Evolutionary conservation across 2,113 vertebrate genomes (phyloP).

Genomic region (Dolichallabes microphthalmus): DNA sequence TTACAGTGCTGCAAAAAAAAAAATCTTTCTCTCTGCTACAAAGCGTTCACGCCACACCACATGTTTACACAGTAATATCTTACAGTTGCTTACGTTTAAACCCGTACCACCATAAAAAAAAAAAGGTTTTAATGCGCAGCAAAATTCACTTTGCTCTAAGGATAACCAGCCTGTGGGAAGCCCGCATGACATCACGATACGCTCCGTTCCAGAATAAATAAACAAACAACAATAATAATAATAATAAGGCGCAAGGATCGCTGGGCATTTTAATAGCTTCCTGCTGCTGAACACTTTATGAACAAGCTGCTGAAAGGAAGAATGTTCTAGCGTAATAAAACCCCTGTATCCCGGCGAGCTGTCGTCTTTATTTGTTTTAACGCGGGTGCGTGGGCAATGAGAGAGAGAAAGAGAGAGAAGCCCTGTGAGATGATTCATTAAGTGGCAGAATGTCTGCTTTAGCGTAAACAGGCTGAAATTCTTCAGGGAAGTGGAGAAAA

Average conservation of each 20-base stretch:
- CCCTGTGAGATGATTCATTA: constrained; percentile 10
- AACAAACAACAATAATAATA: not conserved
- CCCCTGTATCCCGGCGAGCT: not conserved
- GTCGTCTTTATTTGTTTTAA: constrained; percentile 21
- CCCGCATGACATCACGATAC: not conserved
- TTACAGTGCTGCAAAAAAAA: not conserved
- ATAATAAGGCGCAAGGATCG: not conserved
- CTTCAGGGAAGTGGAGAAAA: not conserved
- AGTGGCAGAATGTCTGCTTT: not conserved
- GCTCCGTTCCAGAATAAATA: not conserved
- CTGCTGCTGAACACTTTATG: constrained; percentile 11
- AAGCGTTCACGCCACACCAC: not conserved
- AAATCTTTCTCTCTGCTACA: not conserved
- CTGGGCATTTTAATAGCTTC: constrained; percentile 18
- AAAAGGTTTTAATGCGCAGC: not conserved
- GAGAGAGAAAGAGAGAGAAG: not conserved
- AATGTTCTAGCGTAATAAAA: not conserved
- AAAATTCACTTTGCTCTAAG: not conserved
- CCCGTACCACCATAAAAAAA: not conserved
- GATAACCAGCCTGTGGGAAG: not conserved
- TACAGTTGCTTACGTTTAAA: not conserved
- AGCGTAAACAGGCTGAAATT: not conserved
- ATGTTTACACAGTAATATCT: not conserved
- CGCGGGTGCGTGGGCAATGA: not conserved
- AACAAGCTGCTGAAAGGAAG: constrained; percentile 14